These are phyloP conservation scores for Pteronura brasiliensis DNA, from an alignment of 2,113 vertebrate species.

Conservation along the genomic window DNA sequence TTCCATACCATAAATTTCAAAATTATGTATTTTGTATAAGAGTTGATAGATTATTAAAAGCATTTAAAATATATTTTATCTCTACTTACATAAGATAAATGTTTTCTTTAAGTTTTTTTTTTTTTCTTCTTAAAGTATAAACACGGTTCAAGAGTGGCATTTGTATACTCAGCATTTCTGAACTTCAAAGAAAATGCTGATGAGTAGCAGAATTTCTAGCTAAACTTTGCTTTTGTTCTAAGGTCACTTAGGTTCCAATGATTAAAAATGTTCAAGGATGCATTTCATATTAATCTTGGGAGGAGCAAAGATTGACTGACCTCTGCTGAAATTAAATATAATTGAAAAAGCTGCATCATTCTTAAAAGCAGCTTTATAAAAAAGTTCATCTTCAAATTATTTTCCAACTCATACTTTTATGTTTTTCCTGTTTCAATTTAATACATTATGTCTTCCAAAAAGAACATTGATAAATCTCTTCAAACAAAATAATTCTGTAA, in stretches of 20 bases:
- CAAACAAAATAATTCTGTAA: slow-evolving; percentile 37
- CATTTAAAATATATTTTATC: background rate
- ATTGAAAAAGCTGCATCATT: slow-evolving; percentile 18
- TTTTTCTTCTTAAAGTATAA: background rate
- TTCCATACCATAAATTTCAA: background rate
- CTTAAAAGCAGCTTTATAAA: slow-evolving; percentile 26
- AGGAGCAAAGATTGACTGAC: slow-evolving; percentile 54
- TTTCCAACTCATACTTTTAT: slow-evolving; percentile 39
- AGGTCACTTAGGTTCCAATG: slow-evolving; percentile 60
- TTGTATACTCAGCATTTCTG: slow-evolving; percentile 43
- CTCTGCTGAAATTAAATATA: slow-evolving; percentile 64
- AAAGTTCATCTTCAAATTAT: slow-evolving; percentile 22
- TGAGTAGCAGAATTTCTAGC: slow-evolving; percentile 36
- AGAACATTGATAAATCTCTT: slow-evolving; percentile 22
- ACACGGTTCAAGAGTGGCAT: slow-evolving; percentile 4
- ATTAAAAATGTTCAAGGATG: slow-evolving; percentile 68
- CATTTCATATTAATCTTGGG: slow-evolving; percentile 63
- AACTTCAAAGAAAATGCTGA: slow-evolving; percentile 66
- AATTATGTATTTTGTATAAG: background rate
- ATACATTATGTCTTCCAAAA: background rate
- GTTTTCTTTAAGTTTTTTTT: background rate
- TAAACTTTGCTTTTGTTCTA: slow-evolving; percentile 59
- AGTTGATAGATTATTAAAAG: background rate
- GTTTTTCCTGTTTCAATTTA: slow-evolving; percentile 26
- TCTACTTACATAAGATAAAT: background rate